Percentiles rank a stretch among this genome's conserved stretches.
Evolutionary conservation across 1,140 invertebrate species (phyloP).

Genomic region (Scaptomyza montana): DNA sequence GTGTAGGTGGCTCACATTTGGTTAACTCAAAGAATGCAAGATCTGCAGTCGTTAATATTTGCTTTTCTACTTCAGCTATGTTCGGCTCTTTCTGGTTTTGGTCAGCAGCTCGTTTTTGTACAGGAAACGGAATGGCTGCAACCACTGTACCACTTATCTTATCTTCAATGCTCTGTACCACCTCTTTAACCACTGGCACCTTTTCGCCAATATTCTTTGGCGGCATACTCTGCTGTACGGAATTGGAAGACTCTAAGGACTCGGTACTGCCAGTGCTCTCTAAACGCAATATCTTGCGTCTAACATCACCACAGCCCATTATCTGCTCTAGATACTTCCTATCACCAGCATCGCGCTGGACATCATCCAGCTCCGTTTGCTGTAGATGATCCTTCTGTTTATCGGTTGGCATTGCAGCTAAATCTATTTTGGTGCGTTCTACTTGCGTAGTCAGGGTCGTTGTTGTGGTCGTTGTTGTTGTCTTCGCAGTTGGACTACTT

Average conservation of each 20-base stretch:
- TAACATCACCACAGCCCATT: constrained; percentile 74
- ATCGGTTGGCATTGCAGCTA: constrained; percentile 29
- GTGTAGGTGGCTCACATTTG: constrained; percentile 54
- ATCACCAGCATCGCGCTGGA: constrained; percentile 55
- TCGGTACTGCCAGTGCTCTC: constrained; percentile 70
- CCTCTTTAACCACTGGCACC: constrained; percentile 67
- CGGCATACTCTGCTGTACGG: constrained; percentile 20
- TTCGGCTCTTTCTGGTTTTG: constrained; percentile 45
- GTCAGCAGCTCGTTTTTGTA: constrained; percentile 50
- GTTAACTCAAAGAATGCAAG: constrained; percentile 56
- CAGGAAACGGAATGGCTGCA: constrained; percentile 68
- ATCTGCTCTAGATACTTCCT: constrained; percentile 75
- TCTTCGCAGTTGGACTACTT: constrained; percentile 79
- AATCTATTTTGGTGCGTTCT: constrained; percentile 67
- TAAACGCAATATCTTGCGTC: constrained; percentile 70
- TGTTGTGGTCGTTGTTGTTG: constrained; percentile 50
- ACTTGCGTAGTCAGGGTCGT: constrained; percentile 56
- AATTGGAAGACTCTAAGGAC: constrained; percentile 43
- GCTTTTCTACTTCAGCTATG: constrained; percentile 64
- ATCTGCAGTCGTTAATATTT: constrained; percentile 68
- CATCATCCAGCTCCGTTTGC: constrained; percentile 33
- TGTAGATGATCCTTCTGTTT: constrained; percentile 10
- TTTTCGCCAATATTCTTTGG: constrained; percentile 69
- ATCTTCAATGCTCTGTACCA: constrained; percentile 75
- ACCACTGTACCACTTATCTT: constrained; percentile 60